These are phyloP conservation scores for Aurelia sp. DNA, from an alignment of 30 jellyfish, hydroid and myxozoan species.

Conservation along the genomic window DNA sequence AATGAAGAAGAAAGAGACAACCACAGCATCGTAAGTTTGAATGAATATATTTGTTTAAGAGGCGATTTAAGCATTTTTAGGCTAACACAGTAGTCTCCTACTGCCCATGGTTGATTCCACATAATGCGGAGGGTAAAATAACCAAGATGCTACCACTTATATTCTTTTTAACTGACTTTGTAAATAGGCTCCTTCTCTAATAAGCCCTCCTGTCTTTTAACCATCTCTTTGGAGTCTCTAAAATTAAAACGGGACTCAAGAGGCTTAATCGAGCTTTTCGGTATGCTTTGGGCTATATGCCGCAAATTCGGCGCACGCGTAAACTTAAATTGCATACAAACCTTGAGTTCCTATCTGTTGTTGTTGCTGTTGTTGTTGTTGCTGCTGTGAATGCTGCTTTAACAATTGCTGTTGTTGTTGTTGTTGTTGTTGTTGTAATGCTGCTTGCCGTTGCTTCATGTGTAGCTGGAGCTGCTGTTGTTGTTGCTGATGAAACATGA, in stretches of 20 bases:
- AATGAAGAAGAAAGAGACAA: too few species aligned
- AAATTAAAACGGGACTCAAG: background rate
- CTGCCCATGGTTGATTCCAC: too few species aligned
- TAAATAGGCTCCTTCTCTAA: too few species aligned
- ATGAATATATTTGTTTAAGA: too few species aligned
- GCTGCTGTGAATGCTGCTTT: conserved; percentile 53
- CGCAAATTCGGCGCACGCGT: too few species aligned
- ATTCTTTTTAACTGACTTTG: too few species aligned
- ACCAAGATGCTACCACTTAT: too few species aligned
- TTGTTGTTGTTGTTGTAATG: conserved; percentile 36
- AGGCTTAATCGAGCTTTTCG: background rate
- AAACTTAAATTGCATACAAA: too few species aligned
- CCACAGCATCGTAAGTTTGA: too few species aligned
- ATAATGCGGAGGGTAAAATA: too few species aligned
- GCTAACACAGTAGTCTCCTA: too few species aligned
- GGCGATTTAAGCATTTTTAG: too few species aligned
- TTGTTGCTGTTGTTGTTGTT: conserved; percentile 59
- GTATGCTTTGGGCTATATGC: background rate
- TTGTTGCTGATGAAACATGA: conserved; percentile 33
- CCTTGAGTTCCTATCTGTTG: conserved; percentile 44
- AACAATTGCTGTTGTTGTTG: conserved; percentile 52
- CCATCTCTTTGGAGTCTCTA: background rate
- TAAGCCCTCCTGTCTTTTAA: background rate
- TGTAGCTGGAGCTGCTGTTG: conserved; percentile 46
- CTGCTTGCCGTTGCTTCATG: conserved; percentile 25